Evolutionary conservation across 2,888 invertebrate genomes (phyloP), one percentile per base, ranked within the genome.

Genomic region (Trichogramma evanescens): DNA sequence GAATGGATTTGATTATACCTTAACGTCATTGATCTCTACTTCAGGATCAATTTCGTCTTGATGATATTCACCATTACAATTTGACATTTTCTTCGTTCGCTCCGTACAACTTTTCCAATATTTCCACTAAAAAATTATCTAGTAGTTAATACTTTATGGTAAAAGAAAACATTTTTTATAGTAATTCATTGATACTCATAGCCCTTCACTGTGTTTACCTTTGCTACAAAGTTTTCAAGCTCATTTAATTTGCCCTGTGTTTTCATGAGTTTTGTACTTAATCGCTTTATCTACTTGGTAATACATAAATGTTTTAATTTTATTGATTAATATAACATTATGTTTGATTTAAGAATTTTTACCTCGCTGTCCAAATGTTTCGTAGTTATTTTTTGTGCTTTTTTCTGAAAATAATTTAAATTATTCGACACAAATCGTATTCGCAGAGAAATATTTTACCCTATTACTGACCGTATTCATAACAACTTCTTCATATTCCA

Each of bases 401-500:
- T 67, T 65, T 72, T 75, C 77, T 77, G 44, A 8, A 67, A 67
- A 26, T 26, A 26, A 26, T 26, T 38, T 9, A 39, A 38, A 57
- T 58, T 56, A 50, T 50, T 42, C 49, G 39, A 43, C 13, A 54
- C 54, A 26, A n/a, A 1, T 54, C 26, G 48, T 44, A 48, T 13
- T 53, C 41, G 5, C 4, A 42, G 42, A 38, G 40, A 10, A n/a
- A 39, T 52, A 41, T 41, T 40, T 9, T 46, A 6, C 10, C 5
- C 10, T n/a, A 51, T 46, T 53, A 71, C 73, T 66, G 58, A 77
- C 77, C 58, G 69, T 70, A 68, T 73, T 74, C 40, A 74, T 61
- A 2, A 77, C 68, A 38, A 70, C 65, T 52, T 74, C 71, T 55
- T 77, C 74, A 54, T 74, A 77, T 54, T 76, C 73, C 0, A 63